Conservation (phyloP, 2,797 vertebrate genomes). For the Cynopterus sphinx region DNA sequence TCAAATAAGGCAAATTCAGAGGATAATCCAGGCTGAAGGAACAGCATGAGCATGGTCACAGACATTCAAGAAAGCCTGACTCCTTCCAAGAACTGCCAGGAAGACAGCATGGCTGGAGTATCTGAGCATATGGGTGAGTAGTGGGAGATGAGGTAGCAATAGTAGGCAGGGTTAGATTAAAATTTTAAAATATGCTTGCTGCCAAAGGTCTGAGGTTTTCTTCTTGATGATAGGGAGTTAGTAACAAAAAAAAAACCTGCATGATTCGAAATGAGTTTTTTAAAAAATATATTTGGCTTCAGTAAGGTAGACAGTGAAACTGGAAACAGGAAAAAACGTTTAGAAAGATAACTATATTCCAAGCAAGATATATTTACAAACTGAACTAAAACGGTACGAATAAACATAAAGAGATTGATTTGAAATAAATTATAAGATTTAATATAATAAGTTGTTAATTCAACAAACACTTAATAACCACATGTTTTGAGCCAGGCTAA, state of each 20-base stretch:
- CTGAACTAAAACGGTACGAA: not conserved
- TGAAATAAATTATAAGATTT: not conserved
- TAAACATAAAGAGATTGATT: not conserved
- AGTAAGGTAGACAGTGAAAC: not conserved
- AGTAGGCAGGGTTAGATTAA: not conserved
- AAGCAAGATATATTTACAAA: not conserved
- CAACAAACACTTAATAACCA: not conserved
- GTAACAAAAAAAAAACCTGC: not conserved
- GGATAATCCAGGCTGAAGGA: not conserved
- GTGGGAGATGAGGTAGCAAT: not conserved
- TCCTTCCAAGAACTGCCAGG: not conserved
- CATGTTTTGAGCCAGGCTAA: not conserved
- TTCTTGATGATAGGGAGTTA: not conserved
- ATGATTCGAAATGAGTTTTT: not conserved
- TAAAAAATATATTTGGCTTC: not conserved
- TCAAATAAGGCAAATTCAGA: not conserved
- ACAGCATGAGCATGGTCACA: not conserved
- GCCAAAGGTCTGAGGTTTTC: not conserved
- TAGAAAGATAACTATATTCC: not conserved
- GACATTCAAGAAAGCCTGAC: not conserved
- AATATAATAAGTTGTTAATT: not conserved
- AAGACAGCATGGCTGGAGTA: not conserved
- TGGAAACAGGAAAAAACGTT: not conserved
- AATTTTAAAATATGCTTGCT: not conserved
- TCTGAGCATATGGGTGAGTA: not conserved